Evolutionary conservation across 2,113 vertebrate genomes (phyloP).

Genomic region (Gymnorhina tibicen): DNA sequence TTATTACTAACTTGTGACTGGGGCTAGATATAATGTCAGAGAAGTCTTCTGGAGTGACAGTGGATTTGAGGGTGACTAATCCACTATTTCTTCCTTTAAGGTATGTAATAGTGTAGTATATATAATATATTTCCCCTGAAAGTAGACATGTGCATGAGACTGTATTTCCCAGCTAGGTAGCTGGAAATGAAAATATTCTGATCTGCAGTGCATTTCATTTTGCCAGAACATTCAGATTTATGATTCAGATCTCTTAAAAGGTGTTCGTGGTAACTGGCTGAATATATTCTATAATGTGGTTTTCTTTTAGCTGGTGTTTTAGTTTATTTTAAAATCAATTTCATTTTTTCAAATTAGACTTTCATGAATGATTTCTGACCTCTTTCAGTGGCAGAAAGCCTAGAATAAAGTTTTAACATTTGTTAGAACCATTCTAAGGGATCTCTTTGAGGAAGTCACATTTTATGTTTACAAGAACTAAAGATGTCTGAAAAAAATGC

Average conservation of each 20-base stretch:
- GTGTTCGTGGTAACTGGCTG: neutral
- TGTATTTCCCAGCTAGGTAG: neutral
- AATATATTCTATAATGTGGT: neutral
- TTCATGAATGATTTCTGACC: neutral
- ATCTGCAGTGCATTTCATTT: neutral
- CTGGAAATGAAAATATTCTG: neutral
- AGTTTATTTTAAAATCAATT: neutral
- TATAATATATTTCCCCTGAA: neutral
- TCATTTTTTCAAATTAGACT: neutral
- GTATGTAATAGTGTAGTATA: neutral
- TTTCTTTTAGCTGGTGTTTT: neutral
- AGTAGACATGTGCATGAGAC: neutral
- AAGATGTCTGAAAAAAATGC: neutral
- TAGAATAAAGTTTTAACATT: neutral
- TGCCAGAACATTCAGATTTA: neutral
- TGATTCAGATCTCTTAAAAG: neutral
- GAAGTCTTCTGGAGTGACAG: neutral
- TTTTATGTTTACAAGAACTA: neutral
- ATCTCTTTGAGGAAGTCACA: neutral
- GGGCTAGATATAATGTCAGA: neutral
- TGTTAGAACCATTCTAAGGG: neutral
- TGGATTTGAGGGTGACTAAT: neutral
- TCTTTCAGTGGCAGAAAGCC: neutral
- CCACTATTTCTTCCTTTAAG: neutral
- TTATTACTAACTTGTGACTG: neutral